Base-by-base conservation (phyloP, 1,140 invertebrate genomes). In the Drosophila equinoxialis region DNA sequence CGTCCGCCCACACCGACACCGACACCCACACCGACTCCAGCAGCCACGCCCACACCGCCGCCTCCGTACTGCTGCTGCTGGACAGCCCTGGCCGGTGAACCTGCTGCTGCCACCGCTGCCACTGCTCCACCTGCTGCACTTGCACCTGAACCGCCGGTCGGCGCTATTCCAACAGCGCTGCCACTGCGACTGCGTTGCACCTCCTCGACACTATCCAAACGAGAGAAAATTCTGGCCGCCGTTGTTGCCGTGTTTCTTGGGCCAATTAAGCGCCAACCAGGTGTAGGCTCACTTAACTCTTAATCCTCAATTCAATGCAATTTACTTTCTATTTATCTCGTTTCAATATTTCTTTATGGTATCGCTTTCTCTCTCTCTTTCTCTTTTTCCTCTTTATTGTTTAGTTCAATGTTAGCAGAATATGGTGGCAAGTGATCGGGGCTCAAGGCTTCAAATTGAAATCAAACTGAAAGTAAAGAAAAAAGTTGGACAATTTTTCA, bases 161-260 rank as follows among this genome's bases (percentile, higher is more conserved):
- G 70, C 67, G 74, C 67, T 87, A 90, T 84, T 74, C 83, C 89
- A 66, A 89, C 79, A 70, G 89, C 84, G 89, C 89, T 91, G 90
- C 89, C 89, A 91, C 89, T 91, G 80, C 89, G 84, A 80, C 83
- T 69, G 68, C 79, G 90, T 86, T 91, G 79, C 90, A 89, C 81
- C 90, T 87, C 90, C 76, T 91, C 90, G 76, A 91, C 78, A 70
- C 83, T 89, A 85, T 91, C 90, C 81, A 90, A 91, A 85, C 90
- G 90, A 62, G 90, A 91, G 72, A 90, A 91, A 76, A 91, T 87
- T 90, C 90, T 82, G 75, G 90, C 90, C 90, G 90, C 90, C 86
- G 90, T 91, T 85, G 90, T 91, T 84, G 90, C 90, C 90, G 90
- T 91, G 72, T 71, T 83, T 90, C 58, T 68, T 68, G 76, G 67